Evolutionary conservation across 2,113 vertebrate species (phyloP).

Genomic region (Apeltes quadracus): DNA sequence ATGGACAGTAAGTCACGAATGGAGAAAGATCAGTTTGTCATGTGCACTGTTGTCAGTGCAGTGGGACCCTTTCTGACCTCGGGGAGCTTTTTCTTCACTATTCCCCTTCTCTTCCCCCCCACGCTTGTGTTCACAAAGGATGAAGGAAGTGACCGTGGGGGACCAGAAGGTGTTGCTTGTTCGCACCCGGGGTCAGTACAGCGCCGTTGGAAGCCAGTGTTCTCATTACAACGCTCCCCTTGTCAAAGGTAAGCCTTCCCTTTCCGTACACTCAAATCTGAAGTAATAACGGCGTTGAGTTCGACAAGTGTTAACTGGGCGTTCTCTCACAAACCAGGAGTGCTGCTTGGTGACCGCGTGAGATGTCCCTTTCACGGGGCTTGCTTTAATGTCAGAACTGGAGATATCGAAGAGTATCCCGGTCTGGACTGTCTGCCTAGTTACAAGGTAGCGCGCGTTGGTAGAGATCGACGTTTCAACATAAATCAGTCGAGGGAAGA

Average conservation of each 20-base stretch:
- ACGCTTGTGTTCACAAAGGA: conserved; percentile 72
- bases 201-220: conserved; percentile 86
- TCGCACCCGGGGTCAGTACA: conserved; percentile 77
- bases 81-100: neutral
- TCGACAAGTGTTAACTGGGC: neutral
- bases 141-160: conserved; percentile 82
- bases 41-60: neutral
- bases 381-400: conserved; percentile 86
- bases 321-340: conserved; percentile 73
- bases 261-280: neutral
- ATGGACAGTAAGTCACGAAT: conserved; percentile 84
- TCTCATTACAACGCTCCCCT: conserved; percentile 85
- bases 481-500: neutral
- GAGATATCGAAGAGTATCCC: conserved; percentile 91
- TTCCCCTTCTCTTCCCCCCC: neutral
- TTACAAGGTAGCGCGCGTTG: conserved; percentile 71
- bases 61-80: no score
- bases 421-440: conserved; percentile 83
- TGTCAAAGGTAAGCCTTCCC: conserved; percentile 81
- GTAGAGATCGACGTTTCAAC: neutral
- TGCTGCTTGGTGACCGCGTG: conserved; percentile 80
- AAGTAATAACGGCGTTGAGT: neutral
- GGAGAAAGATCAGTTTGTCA: neutral
- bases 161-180: conserved; percentile 83
- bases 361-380: conserved; percentile 89